A percentile compares a stretch with the other conserved stretches of the same genome.
These are phyloP conservation scores for Melospiza georgiana DNA, from an alignment of 2,113 vertebrate genomes.

Conservation along the genomic window DNA sequence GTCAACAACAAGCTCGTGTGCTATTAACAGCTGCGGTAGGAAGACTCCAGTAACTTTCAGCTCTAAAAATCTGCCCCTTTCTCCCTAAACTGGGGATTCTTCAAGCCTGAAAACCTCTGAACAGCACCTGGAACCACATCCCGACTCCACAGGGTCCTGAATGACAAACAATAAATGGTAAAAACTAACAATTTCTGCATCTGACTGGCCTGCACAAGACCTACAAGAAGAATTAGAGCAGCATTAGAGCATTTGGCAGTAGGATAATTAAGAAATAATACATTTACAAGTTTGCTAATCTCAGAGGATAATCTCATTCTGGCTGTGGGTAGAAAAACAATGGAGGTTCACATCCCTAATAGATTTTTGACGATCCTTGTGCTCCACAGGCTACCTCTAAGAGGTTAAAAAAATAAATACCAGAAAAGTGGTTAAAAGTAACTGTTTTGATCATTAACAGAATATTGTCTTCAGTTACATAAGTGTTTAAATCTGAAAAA, in stretches of 20 bases:
- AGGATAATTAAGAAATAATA: background rate
- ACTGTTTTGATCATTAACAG: background rate
- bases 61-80: background rate
- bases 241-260: background rate
- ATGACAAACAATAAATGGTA: background rate
- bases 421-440: background rate
- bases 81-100: background rate
- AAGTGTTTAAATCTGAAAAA: background rate
- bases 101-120: background rate
- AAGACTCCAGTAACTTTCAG: background rate
- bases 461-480: background rate
- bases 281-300: background rate
- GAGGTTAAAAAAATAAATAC: background rate
- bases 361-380: background rate
- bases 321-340: background rate
- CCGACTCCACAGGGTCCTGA: background rate
- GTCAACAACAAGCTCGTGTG: accelerated
- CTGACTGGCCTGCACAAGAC: background rate
- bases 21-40: background rate
- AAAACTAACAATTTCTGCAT: background rate
- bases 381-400: background rate
- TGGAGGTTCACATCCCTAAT: background rate
- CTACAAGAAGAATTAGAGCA: background rate
- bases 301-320: background rate
- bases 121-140: background rate